These are phyloP conservation scores for Gymnodraco acuticeps DNA, from an alignment of 2,797 vertebrate species.

Conservation along the genomic window DNA sequence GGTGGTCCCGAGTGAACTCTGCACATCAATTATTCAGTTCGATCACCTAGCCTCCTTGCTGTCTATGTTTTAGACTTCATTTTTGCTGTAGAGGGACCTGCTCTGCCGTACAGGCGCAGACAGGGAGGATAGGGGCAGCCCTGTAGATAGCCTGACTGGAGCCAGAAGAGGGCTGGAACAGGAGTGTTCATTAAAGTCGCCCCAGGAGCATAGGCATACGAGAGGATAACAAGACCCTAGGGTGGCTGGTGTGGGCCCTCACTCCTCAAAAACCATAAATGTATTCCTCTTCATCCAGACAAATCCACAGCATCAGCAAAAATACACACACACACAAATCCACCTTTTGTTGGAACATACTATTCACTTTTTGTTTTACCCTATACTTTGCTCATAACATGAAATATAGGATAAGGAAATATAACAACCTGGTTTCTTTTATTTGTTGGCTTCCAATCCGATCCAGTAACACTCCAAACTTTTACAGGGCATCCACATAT, in stretches of 20 bases:
- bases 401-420: constrained; percentile 32
- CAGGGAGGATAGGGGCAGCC: constrained; percentile 49
- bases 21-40: constrained; percentile 85
- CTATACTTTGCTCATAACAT: constrained; percentile 50
- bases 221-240: constrained; percentile 88
- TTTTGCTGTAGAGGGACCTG: constrained; percentile 64
- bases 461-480: background rate
- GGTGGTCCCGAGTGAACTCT: constrained; percentile 75
- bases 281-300: constrained; percentile 83
- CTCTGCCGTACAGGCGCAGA: constrained; percentile 47
- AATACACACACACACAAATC: constrained; percentile 45
- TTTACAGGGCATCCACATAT: constrained; percentile 4
- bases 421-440: background rate
- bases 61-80: constrained; percentile 69
- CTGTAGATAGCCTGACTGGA: constrained; percentile 82
- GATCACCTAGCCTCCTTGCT: constrained; percentile 74
- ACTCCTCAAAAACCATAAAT: constrained; percentile 82
- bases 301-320: constrained; percentile 81
- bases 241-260: constrained; percentile 80
- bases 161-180: constrained; percentile 77
- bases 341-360: constrained; percentile 47
- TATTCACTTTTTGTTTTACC: constrained; percentile 51
- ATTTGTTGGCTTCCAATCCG: background rate
- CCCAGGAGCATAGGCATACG: constrained; percentile 80
- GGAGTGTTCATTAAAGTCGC: constrained; percentile 86